Evolutionary conservation across 2,797 vertebrate species (phyloP), one percentile per base, ranked within the genome.

Genomic region (Sandelia bainsii): DNA sequence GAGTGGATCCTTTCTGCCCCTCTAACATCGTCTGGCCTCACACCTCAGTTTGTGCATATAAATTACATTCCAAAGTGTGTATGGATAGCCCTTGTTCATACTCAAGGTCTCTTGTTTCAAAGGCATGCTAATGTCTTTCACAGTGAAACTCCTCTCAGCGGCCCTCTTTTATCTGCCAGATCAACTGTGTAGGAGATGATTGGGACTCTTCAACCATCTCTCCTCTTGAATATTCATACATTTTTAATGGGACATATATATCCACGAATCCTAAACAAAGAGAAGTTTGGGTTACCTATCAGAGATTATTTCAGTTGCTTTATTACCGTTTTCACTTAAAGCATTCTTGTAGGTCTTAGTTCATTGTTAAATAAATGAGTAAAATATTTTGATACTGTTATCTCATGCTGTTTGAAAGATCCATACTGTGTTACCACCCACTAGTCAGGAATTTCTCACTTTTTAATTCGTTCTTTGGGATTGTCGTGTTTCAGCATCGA

Each of bases 21-120:
- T 79, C 73, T 65, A 63, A 92, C 81, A 72, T 90, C 82, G 86
- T 82, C 77, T 86, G 89, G 89, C 90, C 92, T 86, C 90, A 75
- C 85, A 79, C 81, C 82, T 83, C 87, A 65, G 87, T 87, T 76
- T 89, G 80, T 89, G 91, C 88, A 93, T 93, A 90, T 91, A 86
- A 92, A 93, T 93, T 42, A 87, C 88, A 91, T 93, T 92, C 90
- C 92, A 91, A 85, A 90, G 90, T 90, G 90, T 82, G 83, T 80
- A 87, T 83, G 89, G 89, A 91, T 76, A 65, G 88, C 83, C 79
- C 90, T 93, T 79, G 81, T 90, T 90, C 87, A 61, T 75, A 85
- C 87, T 82, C 91, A 88, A 90, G 91, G 89, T 92, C 92, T 93
- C 88, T 89, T 46, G 83, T 92, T 92, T 93, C 92, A 93, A 92